Percentiles rank a stretch among this genome's conserved stretches.
Evolutionary conservation across 2,113 vertebrate genomes (phyloP).

Genomic region (Puffinus mauretanicus): DNA sequence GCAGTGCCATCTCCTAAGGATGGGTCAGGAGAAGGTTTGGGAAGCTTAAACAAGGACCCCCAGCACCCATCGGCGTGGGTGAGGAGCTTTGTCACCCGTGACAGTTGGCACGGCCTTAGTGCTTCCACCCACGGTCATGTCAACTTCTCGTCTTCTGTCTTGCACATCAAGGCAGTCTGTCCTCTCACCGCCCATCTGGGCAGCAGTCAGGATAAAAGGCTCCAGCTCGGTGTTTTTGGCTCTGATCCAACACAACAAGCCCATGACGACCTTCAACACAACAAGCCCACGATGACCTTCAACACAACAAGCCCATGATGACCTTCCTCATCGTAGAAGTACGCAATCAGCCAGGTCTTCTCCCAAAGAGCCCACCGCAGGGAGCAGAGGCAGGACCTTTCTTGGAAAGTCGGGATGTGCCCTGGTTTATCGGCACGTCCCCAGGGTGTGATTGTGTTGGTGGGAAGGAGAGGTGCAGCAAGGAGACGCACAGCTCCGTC

Average conservation of each 20-base stretch:
- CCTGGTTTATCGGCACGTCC: neutral
- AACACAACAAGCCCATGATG: neutral
- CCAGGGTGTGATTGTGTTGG: rapidly evolving
- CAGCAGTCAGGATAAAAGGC: neutral
- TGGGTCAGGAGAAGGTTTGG: neutral
- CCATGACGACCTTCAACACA: neutral
- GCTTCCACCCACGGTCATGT: neutral
- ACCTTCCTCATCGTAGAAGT: neutral
- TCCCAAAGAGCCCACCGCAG: neutral
- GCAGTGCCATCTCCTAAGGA: neutral
- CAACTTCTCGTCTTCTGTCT: neutral
- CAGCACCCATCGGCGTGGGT: rapidly evolving
- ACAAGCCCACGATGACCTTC: neutral
- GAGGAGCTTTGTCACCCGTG: neutral
- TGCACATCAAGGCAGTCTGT: neutral
- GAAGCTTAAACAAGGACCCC: neutral
- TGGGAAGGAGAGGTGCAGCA: neutral
- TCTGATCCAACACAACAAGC: neutral
- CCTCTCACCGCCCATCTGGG: rapidly evolving
- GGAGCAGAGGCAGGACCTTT: neutral
- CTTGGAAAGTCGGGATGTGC: rapidly evolving
- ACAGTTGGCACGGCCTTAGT: rapidly evolving
- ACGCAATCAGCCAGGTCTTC: rapidly evolving
- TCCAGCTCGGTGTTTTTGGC: rapidly evolving
- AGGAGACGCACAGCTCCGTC: neutral